phyloP scores from a whole-genome alignment of 1,140 invertebrate genomes.

The Asbolus verrucosus region DNA sequence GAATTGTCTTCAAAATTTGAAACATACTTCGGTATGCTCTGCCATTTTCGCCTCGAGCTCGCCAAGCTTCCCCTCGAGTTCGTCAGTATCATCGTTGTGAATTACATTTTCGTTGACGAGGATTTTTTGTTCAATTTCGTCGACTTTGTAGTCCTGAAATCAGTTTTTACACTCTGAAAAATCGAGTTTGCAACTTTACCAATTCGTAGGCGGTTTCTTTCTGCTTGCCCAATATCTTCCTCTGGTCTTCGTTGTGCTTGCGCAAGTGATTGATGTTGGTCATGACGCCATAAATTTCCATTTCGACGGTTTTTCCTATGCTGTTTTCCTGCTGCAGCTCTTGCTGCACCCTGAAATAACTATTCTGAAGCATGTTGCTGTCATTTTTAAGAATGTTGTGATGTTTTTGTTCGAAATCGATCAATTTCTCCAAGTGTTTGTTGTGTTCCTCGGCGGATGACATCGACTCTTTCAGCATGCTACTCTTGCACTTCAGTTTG shows the following conservation, averaged over 20 bases:
- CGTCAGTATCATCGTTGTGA: constrained; percentile 26
- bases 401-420: constrained; percentile 55
- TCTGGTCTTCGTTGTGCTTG: constrained; percentile 53
- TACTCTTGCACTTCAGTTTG: constrained; percentile 39
- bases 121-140: constrained; percentile 44
- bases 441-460: constrained; percentile 54
- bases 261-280: constrained; percentile 53
- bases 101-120: constrained; percentile 20
- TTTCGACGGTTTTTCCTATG: constrained; percentile 52
- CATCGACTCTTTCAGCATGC: constrained; percentile 50
- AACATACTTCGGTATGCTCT: constrained; percentile 62
- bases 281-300: constrained; percentile 54
- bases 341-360: constrained; percentile 54
- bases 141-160: constrained; percentile 58
- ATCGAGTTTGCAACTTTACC: constrained; percentile 49
- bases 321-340: constrained; percentile 51
- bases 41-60: constrained; percentile 64
- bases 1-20: not conserved
- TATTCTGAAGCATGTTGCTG: constrained; percentile 55
- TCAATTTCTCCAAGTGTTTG: constrained; percentile 55
- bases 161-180: not conserved
- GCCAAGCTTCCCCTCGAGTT: constrained; percentile 53
- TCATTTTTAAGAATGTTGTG: constrained; percentile 53
- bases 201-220: constrained; percentile 64
- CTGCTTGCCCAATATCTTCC: constrained; percentile 63